Percentiles rank a stretch among this genome's conserved stretches.
phyloP scores from a whole-genome alignment of 2,113 vertebrate genomes.

The Chaetura pelagica region DNA sequence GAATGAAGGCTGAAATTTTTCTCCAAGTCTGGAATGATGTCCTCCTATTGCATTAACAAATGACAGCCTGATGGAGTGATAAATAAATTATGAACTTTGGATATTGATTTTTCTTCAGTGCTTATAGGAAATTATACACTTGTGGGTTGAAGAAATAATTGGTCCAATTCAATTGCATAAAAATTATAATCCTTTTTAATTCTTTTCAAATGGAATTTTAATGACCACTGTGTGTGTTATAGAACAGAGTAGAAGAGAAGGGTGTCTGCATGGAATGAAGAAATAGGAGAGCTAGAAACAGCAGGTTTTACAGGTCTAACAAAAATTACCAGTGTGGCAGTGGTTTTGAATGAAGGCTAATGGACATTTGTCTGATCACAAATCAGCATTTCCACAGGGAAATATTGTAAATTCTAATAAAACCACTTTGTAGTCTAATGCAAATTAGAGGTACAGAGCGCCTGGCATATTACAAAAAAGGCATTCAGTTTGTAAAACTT shows the following conservation, averaged over 20 bases:
- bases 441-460: not conserved
- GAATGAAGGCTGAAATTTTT: conserved; percentile 10
- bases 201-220: conserved; percentile 61
- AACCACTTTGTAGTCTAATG: not conserved
- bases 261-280: not conserved
- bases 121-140: conserved; percentile 62
- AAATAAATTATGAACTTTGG: conserved; percentile 59
- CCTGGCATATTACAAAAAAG: not conserved
- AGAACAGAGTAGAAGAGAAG: not conserved
- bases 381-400: not conserved
- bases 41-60: conserved; percentile 11
- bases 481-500: not conserved
- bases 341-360: conserved; percentile 1
- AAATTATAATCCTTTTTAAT: conserved; percentile 64
- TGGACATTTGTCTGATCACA: conserved; percentile 8
- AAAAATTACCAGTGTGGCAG: not conserved
- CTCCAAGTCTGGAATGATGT: not conserved
- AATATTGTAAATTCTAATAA: not conserved
- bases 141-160: conserved; percentile 56
- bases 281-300: not conserved
- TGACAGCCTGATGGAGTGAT: conserved; percentile 30
- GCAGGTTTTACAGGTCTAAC: not conserved
- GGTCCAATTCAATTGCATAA: conserved; percentile 55
- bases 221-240: conserved; percentile 12
- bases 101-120: conserved; percentile 65